phyloP scores from a whole-genome alignment of 2,888 invertebrate genomes.

The Agonopterix subpropinquella region DNA sequence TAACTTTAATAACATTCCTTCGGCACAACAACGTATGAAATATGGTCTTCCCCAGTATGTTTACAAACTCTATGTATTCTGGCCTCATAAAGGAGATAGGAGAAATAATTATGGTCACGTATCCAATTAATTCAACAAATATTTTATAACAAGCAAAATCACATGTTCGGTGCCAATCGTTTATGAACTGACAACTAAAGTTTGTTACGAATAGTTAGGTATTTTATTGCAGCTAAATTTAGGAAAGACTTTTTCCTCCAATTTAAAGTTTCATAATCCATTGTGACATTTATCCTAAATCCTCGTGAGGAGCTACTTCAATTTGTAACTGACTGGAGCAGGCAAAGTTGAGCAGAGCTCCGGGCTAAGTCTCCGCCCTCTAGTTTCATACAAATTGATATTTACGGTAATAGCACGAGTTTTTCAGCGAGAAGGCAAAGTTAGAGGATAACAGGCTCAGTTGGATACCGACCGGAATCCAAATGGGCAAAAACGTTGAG shows the following conservation, averaged over 20 bases:
- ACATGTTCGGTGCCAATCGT: too few relatives aligned
- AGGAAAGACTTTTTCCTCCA: background rate
- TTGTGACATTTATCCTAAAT: conserved; percentile 39
- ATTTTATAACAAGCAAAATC: too few relatives aligned
- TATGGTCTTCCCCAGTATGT: background rate
- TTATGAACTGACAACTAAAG: too few relatives aligned
- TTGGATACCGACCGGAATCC: conserved; percentile 57
- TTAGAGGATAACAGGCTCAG: conserved; percentile 65
- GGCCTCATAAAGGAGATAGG: too few relatives aligned
- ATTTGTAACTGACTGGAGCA: conserved; percentile 58
- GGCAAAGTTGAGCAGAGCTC: conserved; percentile 41
- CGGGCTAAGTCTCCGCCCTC: conserved; percentile 52
- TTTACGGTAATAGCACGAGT: conserved; percentile 73
- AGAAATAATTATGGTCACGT: too few relatives aligned
- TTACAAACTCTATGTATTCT: background rate
- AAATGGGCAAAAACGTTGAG: conserved; percentile 59
- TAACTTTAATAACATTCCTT: too few relatives aligned
- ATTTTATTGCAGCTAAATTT: too few relatives aligned
- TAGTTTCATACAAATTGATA: conserved; percentile 75
- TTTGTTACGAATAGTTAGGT: too few relatives aligned
- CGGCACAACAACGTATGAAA: background rate
- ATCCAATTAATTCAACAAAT: too few relatives aligned
- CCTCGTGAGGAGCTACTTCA: conserved; percentile 53
- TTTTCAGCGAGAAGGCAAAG: conserved; percentile 65
- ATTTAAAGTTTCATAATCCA: background rate